phyloP scores from a whole-genome alignment of 2,113 vertebrate genomes.

The Bolborhynchus lineola region DNA sequence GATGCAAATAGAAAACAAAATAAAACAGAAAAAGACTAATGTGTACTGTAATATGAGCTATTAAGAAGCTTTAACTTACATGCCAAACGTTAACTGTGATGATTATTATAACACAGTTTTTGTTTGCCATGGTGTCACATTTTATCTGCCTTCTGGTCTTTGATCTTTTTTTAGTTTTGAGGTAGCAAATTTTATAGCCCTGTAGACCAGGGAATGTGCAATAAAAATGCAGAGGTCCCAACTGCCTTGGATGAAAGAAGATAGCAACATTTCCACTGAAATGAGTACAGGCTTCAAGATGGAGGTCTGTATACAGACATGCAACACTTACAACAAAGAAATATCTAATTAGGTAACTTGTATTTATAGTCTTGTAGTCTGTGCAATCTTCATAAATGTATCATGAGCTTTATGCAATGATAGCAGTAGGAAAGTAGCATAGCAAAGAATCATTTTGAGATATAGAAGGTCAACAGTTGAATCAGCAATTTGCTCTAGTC shows the following conservation, averaged over 20 bases:
- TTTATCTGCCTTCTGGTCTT: neutral
- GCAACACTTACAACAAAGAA: neutral
- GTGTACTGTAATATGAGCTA: neutral
- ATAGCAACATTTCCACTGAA: neutral
- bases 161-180: neutral
- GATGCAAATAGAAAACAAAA: neutral
- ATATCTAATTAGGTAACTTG: neutral
- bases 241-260: neutral
- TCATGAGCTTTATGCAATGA: fast-evolving
- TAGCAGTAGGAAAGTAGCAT: neutral
- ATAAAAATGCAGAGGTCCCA: neutral
- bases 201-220: neutral
- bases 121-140: neutral
- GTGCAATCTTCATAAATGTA: neutral
- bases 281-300: neutral
- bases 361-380: neutral
- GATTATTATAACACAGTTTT: neutral
- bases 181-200: neutral
- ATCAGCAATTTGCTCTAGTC: neutral
- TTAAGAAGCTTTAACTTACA: neutral
- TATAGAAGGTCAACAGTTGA: neutral
- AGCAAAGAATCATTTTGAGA: neutral
- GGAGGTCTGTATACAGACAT: neutral
- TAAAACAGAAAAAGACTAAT: neutral
- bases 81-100: neutral